Base-by-base conservation (phyloP, 2,797 vertebrate species). In the Numenius phaeopus region DNA sequence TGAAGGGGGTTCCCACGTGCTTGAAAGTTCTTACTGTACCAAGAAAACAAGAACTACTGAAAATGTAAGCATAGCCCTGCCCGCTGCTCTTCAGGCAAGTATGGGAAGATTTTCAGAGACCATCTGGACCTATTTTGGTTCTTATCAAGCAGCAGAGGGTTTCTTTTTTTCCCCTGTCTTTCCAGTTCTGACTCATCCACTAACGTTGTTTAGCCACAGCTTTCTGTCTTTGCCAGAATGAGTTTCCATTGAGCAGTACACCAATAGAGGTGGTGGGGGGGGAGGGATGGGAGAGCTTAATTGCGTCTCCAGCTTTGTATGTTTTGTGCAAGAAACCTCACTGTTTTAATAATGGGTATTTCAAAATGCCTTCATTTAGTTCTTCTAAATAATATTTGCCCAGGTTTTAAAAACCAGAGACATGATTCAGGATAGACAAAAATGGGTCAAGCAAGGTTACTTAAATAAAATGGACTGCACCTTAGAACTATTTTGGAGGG, bases 121-220 rank as follows among this genome's bases (percentile, higher is more conserved):
- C 73, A 87, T 87, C 79, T 92, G 90, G 62, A 93, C 30, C 18
- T 70, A 34, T 44, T 93, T 84, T 85, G 79, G 42, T 64, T 93
- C 90, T 96, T 97, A 95, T 91, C 95, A 94, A 94, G 71, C 54
- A 82, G 58, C 44, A 76, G 61, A 87, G n/a, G 8, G 5, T 6
- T 12, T 67, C 65, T 14, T 37, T 32, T 13, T 21, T 11, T 1
- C 1, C 13, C 17, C 21, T 58, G 75, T 76, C 71, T 64, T 94
- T 89, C 81, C 83, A 93, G 58, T 59, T 85, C 46, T 54, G 92
- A 97, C 66, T 95, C 93, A 96, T 39, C 46, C 54, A 79, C 9
- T 40, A 59, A 85, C 39, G 46, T 26, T 84, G 75, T 90, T 96
- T 73, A 94, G 82, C 62, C 80, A 66, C 78, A 92, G 62, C 14